Evolutionary conservation across 1,140 invertebrate genomes (phyloP), one percentile per base, ranked within the genome.

Genomic region (Lineus longissimus): DNA sequence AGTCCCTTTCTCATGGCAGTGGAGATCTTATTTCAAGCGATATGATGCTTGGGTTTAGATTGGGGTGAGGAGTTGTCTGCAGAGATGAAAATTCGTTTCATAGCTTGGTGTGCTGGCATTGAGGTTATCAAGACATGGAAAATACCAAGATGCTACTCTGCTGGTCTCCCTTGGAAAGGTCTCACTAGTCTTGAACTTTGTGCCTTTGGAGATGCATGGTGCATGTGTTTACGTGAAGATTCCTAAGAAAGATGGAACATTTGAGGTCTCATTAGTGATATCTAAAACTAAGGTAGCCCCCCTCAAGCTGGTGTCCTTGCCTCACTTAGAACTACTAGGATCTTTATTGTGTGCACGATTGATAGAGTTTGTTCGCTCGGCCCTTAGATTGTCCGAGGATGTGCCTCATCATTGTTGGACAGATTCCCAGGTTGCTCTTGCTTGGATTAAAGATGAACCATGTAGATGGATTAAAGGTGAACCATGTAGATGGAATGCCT

Each of bases 401-500:
- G 31, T 59, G 9, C 29, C 55, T 57, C 27, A 57, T 57, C 7
- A 4, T 27, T 57, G 55, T 30, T 58, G 33, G 54, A 60, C 62
- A 9, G 62, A 58, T 58, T 63, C 62, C 17, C 30, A 4, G 15
- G 36, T 63, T n/a, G 55, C 51, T 40, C 40, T 58, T 13, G 6
- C 54, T 6, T 63, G 62, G 62, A 60, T 60, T 6, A 60, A 36
- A 33, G 55, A 55, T 1, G 22, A 63, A 60, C 13, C 55, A 15
- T 36, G 6, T n/a, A 22, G 62, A 7, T 64, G 62, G 62, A 64
- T 66, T 60, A 4, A 63, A 66, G 19, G 62, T 27, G 15, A 66
- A 66, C 22, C 23, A 41, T 13, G 61, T 27, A 23, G n/a, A 11
- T 27, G 47, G n/a, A n/a, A 54, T 54, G n/a, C n/a, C n/a, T n/a